Evolutionary conservation across 2,797 vertebrate genomes (phyloP).

Genomic region (Kryptopterus vitreolus): DNA sequence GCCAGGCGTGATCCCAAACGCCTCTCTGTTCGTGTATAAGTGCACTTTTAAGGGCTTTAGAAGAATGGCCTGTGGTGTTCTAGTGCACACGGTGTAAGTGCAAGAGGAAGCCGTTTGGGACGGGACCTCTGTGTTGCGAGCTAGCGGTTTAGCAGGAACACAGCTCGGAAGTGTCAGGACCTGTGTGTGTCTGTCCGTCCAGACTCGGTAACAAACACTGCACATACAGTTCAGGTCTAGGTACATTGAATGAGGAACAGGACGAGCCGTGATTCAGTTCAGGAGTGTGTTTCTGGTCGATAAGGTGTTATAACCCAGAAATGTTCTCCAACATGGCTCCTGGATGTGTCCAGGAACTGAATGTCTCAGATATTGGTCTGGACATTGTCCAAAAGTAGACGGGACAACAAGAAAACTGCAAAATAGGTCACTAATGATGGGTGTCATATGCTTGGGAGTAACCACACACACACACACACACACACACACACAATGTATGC

Average conservation of each 20-base stretch:
- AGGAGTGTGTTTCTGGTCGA: not conserved
- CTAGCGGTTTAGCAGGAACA: not conserved
- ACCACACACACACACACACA: constrained; percentile 3
- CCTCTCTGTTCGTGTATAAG: not conserved
- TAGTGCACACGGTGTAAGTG: constrained; percentile 1
- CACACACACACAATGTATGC: not conserved
- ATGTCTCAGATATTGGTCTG: not conserved
- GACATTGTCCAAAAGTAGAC: too few relatives aligned
- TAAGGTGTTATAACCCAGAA: not conserved
- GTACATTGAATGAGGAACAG: not conserved
- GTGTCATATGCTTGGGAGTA: not conserved
- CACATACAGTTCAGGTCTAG: not conserved
- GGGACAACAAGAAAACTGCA: not conserved
- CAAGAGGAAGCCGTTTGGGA: not conserved
- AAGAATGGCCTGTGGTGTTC: not conserved
- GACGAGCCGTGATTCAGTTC: not conserved
- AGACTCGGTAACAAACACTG: too few relatives aligned
- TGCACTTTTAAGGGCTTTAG: not conserved
- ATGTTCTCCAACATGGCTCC: not conserved
- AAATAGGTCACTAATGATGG: not conserved
- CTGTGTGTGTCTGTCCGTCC: not conserved
- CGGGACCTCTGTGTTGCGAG: not conserved
- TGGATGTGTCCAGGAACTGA: not conserved
- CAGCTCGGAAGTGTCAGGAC: not conserved
- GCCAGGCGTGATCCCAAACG: not conserved